Evolutionary conservation across 2,888 invertebrate genomes (phyloP), one percentile per base, ranked within the genome.

Genomic region (Lepidonotus clava): DNA sequence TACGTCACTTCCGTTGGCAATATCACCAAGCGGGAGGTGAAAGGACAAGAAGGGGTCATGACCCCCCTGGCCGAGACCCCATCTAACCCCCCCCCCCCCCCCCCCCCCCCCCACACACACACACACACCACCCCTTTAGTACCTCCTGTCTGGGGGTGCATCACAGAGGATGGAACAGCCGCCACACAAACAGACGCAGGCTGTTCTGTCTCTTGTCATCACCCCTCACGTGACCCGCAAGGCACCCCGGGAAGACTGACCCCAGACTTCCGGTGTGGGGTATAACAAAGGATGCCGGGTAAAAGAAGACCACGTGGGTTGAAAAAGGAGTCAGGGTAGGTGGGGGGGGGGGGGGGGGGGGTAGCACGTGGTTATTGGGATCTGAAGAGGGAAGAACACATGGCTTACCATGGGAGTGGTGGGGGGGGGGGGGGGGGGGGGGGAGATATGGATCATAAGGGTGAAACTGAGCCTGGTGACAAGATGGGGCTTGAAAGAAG

Each of bases 61-160:
- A n/a, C n/a, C n/a, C n/a, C n/a, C n/a, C 61, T 38, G 38, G 71
- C 71, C 34, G 14, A 71, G 71, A 61, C 61, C 61, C 28, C n/a
- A n/a, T 53, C 34, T 38, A 24, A n/a, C 71, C 71, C 38, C 36
- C 36, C 1, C 71, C 36, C 38, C 14, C 71, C 21, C 2, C 66
- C 66, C 18, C 32, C 1, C 66, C 21, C 24, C n/a, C 66, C 32
- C 53, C 53, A 53, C 21, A 4, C 53, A 53, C n/a, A n/a, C n/a
- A n/a, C n/a, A n/a, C n/a, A n/a, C n/a, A n/a, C n/a, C n/a, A n/a
- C n/a, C n/a, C n/a, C n/a, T n/a, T n/a, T n/a, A n/a, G 53, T 53
- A 24, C 53, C 21, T 24, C 4, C 18, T 53, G 61, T 61, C 61
- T 61, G 61, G 61, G n/a, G 61, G 61, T 61, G 14, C 28, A 61